Evolutionary conservation across 1,140 invertebrate species (phyloP).

Genomic region (Helicoverpa armigera): DNA sequence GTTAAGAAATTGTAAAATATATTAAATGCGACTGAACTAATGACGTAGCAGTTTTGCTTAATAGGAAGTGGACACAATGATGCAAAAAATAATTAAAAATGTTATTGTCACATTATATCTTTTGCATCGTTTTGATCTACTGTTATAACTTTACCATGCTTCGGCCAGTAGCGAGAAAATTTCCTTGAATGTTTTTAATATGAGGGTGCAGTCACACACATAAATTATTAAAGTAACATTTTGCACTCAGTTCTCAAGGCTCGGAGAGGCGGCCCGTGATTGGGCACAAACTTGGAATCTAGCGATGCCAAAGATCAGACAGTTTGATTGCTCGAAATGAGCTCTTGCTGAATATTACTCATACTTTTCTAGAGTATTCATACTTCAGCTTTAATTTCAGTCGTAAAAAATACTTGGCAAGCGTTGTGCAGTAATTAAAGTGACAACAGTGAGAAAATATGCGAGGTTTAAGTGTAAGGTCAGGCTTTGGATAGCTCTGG

Average conservation of each 20-base stretch:
- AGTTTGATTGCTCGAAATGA: slow-evolving; percentile 25
- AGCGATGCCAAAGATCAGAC: slow-evolving; percentile 17
- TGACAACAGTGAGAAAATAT: slow-evolving; percentile 39
- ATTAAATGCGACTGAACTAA: too few species aligned
- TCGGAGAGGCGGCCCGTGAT: neutral
- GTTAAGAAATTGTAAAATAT: too few species aligned
- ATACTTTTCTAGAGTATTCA: slow-evolving; percentile 25
- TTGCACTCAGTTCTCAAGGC: neutral
- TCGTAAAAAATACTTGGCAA: slow-evolving; percentile 32
- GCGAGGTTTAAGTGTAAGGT: slow-evolving; percentile 20
- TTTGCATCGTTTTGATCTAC: neutral
- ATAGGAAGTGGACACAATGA: too few species aligned
- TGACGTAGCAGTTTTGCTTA: too few species aligned
- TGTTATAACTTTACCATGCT: neutral
- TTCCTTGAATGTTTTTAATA: slow-evolving; percentile 45
- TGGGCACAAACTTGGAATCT: slow-evolving; percentile 20
- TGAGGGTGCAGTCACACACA: slow-evolving; percentile 36
- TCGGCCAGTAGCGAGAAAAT: slow-evolving; percentile 5
- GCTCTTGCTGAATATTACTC: slow-evolving; percentile 21
- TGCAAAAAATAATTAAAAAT: too few species aligned
- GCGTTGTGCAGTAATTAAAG: slow-evolving; percentile 6
- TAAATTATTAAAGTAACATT: slow-evolving; percentile 39
- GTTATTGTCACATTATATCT: neutral
- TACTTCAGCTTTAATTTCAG: slow-evolving; percentile 8
- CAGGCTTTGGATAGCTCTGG: neutral